Evolutionary conservation across 2,797 vertebrate species (phyloP).

Genomic region (Pangasius larnaudii): DNA sequence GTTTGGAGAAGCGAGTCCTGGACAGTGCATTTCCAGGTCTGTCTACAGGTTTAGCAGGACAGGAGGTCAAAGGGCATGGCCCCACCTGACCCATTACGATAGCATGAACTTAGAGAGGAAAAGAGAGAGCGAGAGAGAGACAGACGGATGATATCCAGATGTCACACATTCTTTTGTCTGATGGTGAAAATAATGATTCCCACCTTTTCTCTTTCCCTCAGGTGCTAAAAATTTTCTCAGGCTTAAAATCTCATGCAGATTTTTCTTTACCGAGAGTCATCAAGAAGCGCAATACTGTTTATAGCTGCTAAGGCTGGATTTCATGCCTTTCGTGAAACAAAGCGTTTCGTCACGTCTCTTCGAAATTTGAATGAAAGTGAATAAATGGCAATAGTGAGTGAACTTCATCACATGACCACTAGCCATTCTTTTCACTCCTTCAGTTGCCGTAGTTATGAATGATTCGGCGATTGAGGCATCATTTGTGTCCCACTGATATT

Average conservation of each 20-base stretch:
- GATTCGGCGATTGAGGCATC: not conserved
- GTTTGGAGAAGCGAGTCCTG: conserved; percentile 40
- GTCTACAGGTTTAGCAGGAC: conserved; percentile 13
- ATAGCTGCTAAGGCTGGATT: not conserved
- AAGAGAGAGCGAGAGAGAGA: not conserved
- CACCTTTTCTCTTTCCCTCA: conserved; percentile 25
- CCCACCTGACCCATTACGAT: not conserved
- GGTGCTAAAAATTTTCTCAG: not conserved
- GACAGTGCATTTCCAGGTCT: not conserved
- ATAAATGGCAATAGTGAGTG: not conserved
- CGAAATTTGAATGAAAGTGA: not conserved
- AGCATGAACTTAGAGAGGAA: not conserved
- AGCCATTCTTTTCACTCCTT: not conserved
- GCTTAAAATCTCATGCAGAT: no score
- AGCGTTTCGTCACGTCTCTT: not conserved
- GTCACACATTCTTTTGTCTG: conserved; percentile 48
- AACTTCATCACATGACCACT: not conserved
- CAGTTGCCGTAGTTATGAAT: not conserved
- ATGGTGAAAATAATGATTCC: conserved; percentile 51
- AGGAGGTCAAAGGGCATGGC: conserved; percentile 27
- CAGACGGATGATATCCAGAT: conserved; percentile 59
- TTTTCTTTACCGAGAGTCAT: not conserved
- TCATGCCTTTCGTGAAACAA: not conserved
- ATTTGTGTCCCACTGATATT: not conserved
- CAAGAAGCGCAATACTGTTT: not conserved